These are phyloP conservation scores for Accipiter virgatus DNA, from an alignment of 2,113 vertebrate species.

Conservation along the genomic window DNA sequence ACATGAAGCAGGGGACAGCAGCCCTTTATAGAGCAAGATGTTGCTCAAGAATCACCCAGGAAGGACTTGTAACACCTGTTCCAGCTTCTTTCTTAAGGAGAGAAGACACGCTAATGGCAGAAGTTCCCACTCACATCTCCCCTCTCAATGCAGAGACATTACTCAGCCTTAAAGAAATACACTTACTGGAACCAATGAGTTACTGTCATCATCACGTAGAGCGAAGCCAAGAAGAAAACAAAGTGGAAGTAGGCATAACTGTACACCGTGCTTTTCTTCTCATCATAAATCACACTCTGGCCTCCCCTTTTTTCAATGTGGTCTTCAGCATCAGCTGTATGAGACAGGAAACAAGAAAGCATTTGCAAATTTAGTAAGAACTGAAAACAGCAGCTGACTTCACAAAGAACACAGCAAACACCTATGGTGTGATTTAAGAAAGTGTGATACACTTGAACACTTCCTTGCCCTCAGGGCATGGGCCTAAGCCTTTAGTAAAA, in stretches of 20 bases:
- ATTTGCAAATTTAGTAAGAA: not conserved
- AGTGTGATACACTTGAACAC: rapidly evolving
- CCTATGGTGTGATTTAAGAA: not conserved
- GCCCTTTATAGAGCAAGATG: not conserved
- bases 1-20: not conserved
- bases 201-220: conserved; percentile 98
- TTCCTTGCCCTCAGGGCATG: not conserved
- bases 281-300: conserved; percentile 88
- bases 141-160: not conserved
- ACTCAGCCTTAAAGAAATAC: not conserved
- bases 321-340: conserved; percentile 76
- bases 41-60: not conserved
- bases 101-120: not conserved
- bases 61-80: not conserved
- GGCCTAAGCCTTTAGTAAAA: not conserved
- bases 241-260: conserved; percentile 94
- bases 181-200: conserved; percentile 99
- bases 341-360: not conserved
- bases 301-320: conserved; percentile 71
- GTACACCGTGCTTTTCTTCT: conserved; percentile 86
- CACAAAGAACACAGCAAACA: not conserved
- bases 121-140: not conserved
- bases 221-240: conserved; percentile 92
- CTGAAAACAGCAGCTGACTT: not conserved
- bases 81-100: not conserved